Base-by-base conservation (phyloP, 1,140 invertebrate genomes). In the Matsumurasca onukii region DNA sequence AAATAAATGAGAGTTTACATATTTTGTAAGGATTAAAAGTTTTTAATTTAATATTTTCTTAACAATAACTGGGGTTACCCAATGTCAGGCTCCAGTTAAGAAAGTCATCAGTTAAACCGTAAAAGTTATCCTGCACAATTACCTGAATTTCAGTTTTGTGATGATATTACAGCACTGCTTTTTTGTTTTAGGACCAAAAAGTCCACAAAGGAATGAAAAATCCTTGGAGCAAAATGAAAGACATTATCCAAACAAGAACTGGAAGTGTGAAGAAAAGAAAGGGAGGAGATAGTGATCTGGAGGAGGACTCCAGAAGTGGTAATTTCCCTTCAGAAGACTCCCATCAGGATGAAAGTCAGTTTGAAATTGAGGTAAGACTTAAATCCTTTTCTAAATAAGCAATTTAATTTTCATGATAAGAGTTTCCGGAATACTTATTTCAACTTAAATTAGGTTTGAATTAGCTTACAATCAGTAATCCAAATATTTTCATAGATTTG, bases 171-270 rank as follows among this genome's bases (percentile, higher is more conserved):
- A 39, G 5, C 34, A 17, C 3, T 3, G 30, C 25, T 29, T 59
- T 45, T 15, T 31, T 63, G 1, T 25, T 31, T 15, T 39, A 65
- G 62, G 62, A 65, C 1, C 62, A 45, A 17, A 65, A 65, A 65
- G 22, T 2, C 1, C 81, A 80, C 69, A 84, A 84, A 69, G 76
- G 80, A 0, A 81, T 82, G 74, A 84, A 84, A 77, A 88, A 85
- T 34, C 84, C 87, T 0, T 89, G 88, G 88, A 85, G 84, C 0
- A 87, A 88, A 76, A 86, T 90, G 76, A 86, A 87, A 72, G 86
- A 88, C 71, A 90, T 90, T 29, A 88, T 91, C 68, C 86, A 89
- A 74, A 86, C 87, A 0, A 79, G 86, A 48, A 81, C 84, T 65
- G 88, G 88, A 61, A 90, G 87, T 25, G 80, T 88, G 12, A 87